Conservation (phyloP, 1,140 invertebrate genomes). For the Hermatobates lingyangjiaoensis region DNA sequence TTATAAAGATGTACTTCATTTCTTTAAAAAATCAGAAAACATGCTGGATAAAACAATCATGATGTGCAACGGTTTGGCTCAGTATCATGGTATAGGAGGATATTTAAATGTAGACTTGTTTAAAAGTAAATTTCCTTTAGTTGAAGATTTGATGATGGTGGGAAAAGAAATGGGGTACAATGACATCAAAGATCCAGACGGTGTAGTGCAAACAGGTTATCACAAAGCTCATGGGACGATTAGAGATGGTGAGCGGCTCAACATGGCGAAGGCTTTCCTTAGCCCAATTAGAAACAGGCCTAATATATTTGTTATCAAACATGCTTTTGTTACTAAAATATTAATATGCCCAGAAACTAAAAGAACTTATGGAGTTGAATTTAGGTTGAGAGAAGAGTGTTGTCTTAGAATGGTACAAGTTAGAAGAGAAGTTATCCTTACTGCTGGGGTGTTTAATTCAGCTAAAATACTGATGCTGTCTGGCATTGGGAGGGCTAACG, state of each 20-base stretch:
- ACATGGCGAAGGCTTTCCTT: slow-evolving; percentile 36
- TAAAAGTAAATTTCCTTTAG: slow-evolving; percentile 11
- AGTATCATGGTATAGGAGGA: slow-evolving; percentile 33
- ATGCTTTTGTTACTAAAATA: slow-evolving; percentile 30
- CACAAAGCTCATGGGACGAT: slow-evolving; percentile 26
- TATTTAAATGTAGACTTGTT: slow-evolving; percentile 36
- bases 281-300: slow-evolving; percentile 36
- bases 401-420: slow-evolving; percentile 35
- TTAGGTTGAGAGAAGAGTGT: slow-evolving; percentile 38
- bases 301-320: slow-evolving; percentile 44
- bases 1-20: slow-evolving; percentile 35
- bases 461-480: slow-evolving; percentile 29
- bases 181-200: slow-evolving; percentile 31
- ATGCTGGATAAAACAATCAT: slow-evolving; percentile 16
- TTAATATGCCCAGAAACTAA: slow-evolving; percentile 31
- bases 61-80: slow-evolving; percentile 11
- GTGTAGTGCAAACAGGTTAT: slow-evolving; percentile 17
- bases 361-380: slow-evolving; percentile 41
- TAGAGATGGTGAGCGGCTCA: slow-evolving; percentile 12
- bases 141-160: slow-evolving; percentile 25
- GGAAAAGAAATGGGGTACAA: slow-evolving; percentile 36
- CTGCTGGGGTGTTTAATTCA: slow-evolving; percentile 22
- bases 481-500: slow-evolving; percentile 27
- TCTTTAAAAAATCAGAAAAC: slow-evolving; percentile 35
- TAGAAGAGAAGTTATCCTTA: slow-evolving; percentile 39